These are phyloP conservation scores for Uromys caudimaculatus DNA, from an alignment of 2,797 vertebrate species.

Conservation along the genomic window DNA sequence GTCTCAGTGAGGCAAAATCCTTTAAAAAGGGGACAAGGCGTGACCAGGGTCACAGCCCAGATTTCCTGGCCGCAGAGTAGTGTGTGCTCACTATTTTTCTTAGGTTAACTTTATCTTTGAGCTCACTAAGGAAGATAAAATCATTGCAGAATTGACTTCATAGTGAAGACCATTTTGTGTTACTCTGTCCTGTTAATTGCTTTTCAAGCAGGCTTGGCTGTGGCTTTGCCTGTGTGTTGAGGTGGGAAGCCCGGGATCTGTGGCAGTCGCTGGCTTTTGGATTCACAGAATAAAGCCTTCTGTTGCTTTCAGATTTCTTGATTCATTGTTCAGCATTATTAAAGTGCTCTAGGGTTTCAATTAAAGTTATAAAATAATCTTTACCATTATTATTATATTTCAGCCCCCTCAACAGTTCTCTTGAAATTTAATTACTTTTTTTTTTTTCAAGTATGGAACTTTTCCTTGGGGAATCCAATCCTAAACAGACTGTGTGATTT, in stretches of 20 bases:
- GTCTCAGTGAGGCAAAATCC: not conserved
- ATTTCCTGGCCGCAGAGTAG: not conserved
- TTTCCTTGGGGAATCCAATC: slow-evolving; percentile 53
- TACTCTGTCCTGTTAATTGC: slow-evolving; percentile 49
- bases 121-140: slow-evolving; percentile 26
- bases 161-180: not conserved
- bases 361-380: slow-evolving; percentile 69
- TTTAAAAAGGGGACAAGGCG: not conserved
- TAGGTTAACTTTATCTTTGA: slow-evolving; percentile 29
- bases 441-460: slow-evolving; percentile 42
- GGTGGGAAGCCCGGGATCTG: slow-evolving; percentile 31
- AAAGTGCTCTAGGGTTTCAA: slow-evolving; percentile 54
- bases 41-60: not conserved
- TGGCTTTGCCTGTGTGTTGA: not conserved
- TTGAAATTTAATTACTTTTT: slow-evolving; percentile 56
- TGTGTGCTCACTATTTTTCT: not conserved
- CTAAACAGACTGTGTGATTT: slow-evolving; percentile 25
- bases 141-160: not conserved
- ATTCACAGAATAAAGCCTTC: slow-evolving; percentile 42
- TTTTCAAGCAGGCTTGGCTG: slow-evolving; percentile 38
- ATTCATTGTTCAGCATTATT: slow-evolving; percentile 54
- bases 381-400: slow-evolving; percentile 67
- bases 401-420: not conserved
- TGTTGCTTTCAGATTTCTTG: slow-evolving; percentile 55
- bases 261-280: not conserved